phyloP scores from a whole-genome alignment of 2,888 invertebrate species.

The Schrankia costaestrigalis region DNA sequence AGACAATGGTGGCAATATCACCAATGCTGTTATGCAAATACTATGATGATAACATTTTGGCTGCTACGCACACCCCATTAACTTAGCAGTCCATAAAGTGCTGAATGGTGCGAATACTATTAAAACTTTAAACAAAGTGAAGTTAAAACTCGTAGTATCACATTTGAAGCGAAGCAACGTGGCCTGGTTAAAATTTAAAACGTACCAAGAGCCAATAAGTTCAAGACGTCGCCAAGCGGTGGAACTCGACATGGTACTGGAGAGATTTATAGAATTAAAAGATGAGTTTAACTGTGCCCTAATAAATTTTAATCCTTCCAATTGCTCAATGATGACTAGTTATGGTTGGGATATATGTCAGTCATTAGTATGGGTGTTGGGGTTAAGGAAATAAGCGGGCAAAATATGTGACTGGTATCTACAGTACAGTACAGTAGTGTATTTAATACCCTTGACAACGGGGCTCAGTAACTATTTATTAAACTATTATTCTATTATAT shows the following conservation, averaged over 20 bases:
- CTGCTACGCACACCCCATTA: constrained; percentile 22
- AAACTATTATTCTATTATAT: constrained; percentile 4
- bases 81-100: constrained; percentile 6
- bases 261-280: constrained; percentile 6
- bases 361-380: neutral
- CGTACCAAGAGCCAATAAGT: constrained; percentile 14
- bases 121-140: constrained; percentile 11
- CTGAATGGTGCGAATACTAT: neutral
- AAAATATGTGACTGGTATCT: constrained; percentile 6
- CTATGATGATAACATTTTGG: constrained; percentile 24
- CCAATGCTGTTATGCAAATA: constrained; percentile 2
- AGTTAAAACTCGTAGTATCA: constrained; percentile 18
- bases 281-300: constrained; percentile 3
- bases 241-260: constrained; percentile 25
- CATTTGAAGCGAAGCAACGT: constrained; percentile 23
- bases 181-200: constrained; percentile 20
- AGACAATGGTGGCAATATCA: constrained; percentile 22
- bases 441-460: constrained; percentile 1
- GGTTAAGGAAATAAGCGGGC: constrained; percentile 3
- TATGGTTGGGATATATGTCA: constrained; percentile 9
- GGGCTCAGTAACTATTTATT: constrained; percentile 3
- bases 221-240: constrained; percentile 22
- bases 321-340: neutral
- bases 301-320: neutral
- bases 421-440: too few species aligned